These are phyloP conservation scores for Phalera bucephala DNA, from an alignment of 2,888 invertebrate genomes.

Conservation along the genomic window DNA sequence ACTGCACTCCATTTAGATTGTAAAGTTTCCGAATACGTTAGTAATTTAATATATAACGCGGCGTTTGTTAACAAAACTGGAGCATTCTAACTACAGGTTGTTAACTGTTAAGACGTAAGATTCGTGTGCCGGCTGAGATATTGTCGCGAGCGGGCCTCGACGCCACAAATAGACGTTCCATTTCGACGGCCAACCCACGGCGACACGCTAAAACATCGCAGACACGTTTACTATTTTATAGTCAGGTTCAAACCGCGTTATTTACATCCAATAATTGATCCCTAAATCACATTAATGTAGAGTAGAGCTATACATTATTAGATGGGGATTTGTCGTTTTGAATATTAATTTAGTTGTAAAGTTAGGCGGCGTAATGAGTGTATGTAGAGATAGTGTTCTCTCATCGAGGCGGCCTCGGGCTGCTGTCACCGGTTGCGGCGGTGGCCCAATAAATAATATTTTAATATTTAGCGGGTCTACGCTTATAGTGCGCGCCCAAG, in stretches of 20 bases:
- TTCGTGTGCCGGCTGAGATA: conserved; percentile 68
- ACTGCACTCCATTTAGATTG: conserved; percentile 48
- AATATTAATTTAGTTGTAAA: no score
- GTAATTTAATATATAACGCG: conserved; percentile 9
- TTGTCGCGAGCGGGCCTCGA: conserved; percentile 79
- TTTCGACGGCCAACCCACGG: conserved; percentile 73
- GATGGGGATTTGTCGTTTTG: no score
- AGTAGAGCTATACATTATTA: no score
- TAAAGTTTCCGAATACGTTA: conserved; percentile 7
- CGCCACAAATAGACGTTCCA: conserved; percentile 79
- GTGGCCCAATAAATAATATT: conserved; percentile 71
- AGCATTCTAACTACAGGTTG: conserved; percentile 39
- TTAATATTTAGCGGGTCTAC: conserved; percentile 61
- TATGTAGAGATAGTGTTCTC: conserved; percentile 24
- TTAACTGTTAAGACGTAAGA: conserved; percentile 58
- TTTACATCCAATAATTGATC: conserved; percentile 12
- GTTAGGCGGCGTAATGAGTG: no score
- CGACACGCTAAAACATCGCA: conserved; percentile 73
- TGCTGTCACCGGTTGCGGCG: conserved; percentile 50
- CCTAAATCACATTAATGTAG: neutral
- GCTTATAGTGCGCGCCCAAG: conserved; percentile 58
- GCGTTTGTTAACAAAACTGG: conserved; percentile 25
- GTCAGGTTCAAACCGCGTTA: conserved; percentile 43
- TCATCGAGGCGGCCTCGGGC: conserved; percentile 48
- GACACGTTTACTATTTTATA: conserved; percentile 62